phyloP scores from a whole-genome alignment of 2,113 vertebrate species.

The Theristicus caerulescens region DNA sequence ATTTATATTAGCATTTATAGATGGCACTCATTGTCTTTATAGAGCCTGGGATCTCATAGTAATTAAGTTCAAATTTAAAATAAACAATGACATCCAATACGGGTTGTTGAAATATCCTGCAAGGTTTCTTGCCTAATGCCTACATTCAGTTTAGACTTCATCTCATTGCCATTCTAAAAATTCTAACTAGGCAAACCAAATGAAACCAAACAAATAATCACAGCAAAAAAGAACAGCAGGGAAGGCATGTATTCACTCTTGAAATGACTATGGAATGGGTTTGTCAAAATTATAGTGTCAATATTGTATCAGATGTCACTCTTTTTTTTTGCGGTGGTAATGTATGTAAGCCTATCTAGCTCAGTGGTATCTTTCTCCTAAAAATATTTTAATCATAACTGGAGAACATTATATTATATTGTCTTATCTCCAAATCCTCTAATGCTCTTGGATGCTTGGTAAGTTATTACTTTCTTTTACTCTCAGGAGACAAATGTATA shows the following conservation, averaged over 20 bases:
- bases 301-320: neutral
- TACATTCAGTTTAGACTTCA: neutral
- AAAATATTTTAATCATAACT: neutral
- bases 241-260: neutral
- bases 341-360: neutral
- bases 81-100: slow-evolving; percentile 1
- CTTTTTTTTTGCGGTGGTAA: neutral
- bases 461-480: neutral
- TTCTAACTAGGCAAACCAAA: neutral
- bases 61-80: slow-evolving; percentile 52
- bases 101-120: neutral
- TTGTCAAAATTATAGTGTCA: neutral
- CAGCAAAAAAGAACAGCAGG: neutral
- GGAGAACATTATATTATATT: neutral
- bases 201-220: neutral
- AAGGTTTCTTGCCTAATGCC: neutral
- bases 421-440: neutral
- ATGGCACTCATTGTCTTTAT: slow-evolving; percentile 46
- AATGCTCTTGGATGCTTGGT: neutral
- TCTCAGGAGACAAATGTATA: neutral
- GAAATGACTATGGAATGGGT: neutral
- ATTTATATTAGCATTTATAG: slow-evolving; percentile 51
- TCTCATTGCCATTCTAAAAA: neutral
- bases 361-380: neutral
- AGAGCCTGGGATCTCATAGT: neutral